A percentile compares a stretch with the other conserved stretches of the same genome.
These are phyloP conservation scores for Heterohyrax brucei DNA, from an alignment of 2,797 vertebrate species.

Conservation along the genomic window DNA sequence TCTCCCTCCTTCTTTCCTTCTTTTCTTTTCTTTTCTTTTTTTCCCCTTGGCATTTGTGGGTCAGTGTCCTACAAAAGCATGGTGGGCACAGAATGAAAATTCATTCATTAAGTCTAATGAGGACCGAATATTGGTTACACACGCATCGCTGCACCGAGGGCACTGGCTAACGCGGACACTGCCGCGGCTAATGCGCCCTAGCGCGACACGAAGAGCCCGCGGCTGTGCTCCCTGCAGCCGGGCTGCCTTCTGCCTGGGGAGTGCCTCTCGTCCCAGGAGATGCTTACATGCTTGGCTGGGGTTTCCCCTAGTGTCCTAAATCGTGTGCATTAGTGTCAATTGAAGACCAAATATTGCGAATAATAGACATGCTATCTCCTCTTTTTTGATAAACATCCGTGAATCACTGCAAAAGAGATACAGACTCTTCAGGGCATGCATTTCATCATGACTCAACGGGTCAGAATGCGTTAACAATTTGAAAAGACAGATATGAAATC, in stretches of 20 bases:
- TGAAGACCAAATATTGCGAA: conserved; percentile 64
- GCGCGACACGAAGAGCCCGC: conserved; percentile 83
- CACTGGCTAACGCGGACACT: conserved; percentile 87
- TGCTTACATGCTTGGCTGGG: conserved; percentile 37
- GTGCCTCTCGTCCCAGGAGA: conserved; percentile 82
- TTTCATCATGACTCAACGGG: conserved; percentile 21
- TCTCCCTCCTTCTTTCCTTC: background rate
- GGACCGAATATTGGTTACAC: conserved; percentile 89
- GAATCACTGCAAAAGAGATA: background rate
- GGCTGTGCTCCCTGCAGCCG: conserved; percentile 84
- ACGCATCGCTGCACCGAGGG: conserved; percentile 83
- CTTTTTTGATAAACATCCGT: conserved; percentile 12
- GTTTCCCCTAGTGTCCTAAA: conserved; percentile 71
- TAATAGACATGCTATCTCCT: conserved; percentile 33
- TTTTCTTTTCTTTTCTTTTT: conserved; percentile 64
- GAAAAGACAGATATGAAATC: conserved; percentile 57
- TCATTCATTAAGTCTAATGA: conserved; percentile 91
- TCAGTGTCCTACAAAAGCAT: conserved; percentile 65
- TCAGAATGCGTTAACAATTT: conserved; percentile 64
- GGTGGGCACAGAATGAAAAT: conserved; percentile 78
- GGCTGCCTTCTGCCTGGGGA: conserved; percentile 67
- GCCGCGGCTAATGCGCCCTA: conserved; percentile 89
- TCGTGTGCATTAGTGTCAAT: background rate
- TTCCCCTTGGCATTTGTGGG: background rate
- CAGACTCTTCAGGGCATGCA: conserved; percentile 25